Percentiles rank a stretch among this genome's conserved stretches.
phyloP scores from a whole-genome alignment of 1,140 invertebrate genomes.

The Heliconius melpomene region DNA sequence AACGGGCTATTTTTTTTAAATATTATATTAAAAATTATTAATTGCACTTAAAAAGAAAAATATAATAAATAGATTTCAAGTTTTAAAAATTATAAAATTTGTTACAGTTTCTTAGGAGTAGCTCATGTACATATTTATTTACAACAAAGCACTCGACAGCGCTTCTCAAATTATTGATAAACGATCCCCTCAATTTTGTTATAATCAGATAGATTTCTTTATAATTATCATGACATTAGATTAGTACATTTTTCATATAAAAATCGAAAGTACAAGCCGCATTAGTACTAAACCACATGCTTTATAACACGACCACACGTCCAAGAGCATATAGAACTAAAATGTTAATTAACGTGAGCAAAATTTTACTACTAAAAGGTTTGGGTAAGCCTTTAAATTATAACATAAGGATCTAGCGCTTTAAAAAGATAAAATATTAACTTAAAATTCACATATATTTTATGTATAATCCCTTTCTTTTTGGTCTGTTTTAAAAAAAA shows the following conservation, averaged over 20 bases:
- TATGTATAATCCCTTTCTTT: neutral
- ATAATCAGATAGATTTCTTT: too few species aligned
- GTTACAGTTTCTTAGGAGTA: too few species aligned
- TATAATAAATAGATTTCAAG: too few species aligned
- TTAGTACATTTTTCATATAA: too few species aligned
- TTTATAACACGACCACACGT: neutral
- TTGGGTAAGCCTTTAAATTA: neutral
- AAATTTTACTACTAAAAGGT: neutral
- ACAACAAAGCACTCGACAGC: too few species aligned
- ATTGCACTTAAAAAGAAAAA: too few species aligned
- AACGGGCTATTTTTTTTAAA: too few species aligned
- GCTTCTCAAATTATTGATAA: too few species aligned
- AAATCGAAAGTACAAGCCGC: neutral
- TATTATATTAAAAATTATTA: too few species aligned
- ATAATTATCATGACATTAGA: neutral
- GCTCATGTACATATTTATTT: too few species aligned
- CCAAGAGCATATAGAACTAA: constrained; percentile 6
- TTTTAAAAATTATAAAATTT: too few species aligned
- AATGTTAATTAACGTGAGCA: constrained; percentile 1
- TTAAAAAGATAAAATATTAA: neutral
- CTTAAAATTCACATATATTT: neutral
- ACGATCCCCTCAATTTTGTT: too few species aligned
- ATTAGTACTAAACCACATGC: neutral
- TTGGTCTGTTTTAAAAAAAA: neutral
- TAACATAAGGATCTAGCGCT: neutral